Base-by-base conservation (phyloP, 2,888 invertebrate species). In the Adelognathus sp. region DNA sequence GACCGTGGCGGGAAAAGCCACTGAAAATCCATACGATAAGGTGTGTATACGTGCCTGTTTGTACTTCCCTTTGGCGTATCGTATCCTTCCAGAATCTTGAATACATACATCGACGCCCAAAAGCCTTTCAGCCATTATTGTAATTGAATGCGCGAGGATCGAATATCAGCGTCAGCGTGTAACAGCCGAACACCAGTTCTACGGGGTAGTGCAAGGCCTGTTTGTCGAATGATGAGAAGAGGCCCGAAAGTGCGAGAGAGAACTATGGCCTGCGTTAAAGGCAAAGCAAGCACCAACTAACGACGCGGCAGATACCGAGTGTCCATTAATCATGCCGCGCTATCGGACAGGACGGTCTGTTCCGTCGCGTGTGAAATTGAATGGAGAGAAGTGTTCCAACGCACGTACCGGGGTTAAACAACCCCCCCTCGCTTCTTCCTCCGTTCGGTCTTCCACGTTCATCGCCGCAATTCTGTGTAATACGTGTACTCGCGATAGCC, bases 301-400 rank as follows among this genome's bases (percentile, higher is more conserved):
- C 77, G 67, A 76, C 67, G 52, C 69, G n/a, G n/a, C 76, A 76
- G 84, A 85, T 85, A 87, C 84, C 82, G 82, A 84, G 83, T 84
- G 86, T 86, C 80, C 86, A 87, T 89, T 89, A 89, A 89, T 89
- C 88, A 88, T 86, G 83, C 77, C 64, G 33, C 81, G 81, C 84
- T 87, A 87, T 88, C 86, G 84, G 85, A 85, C 85, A 82, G 83
- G 80, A 76, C 77, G 81, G 83, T 81, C 83, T 85, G 85, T 85
- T 86, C 86, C 83, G 84, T 86, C 86, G 85, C 84, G 84, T 85
- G 86, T 86, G 86, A 87, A 88, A 88, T 88, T 86, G 86, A 87
- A 87, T 85, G 85, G 84, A 85, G 80, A 81, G 85, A 86, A 86
- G 85, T 85, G 83, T 84, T 82, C 79, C 73, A n/a, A 79, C 81